Evolutionary conservation across 2,888 invertebrate genomes (phyloP), one percentile per base, ranked within the genome.

Genomic region (Mantis religiosa): DNA sequence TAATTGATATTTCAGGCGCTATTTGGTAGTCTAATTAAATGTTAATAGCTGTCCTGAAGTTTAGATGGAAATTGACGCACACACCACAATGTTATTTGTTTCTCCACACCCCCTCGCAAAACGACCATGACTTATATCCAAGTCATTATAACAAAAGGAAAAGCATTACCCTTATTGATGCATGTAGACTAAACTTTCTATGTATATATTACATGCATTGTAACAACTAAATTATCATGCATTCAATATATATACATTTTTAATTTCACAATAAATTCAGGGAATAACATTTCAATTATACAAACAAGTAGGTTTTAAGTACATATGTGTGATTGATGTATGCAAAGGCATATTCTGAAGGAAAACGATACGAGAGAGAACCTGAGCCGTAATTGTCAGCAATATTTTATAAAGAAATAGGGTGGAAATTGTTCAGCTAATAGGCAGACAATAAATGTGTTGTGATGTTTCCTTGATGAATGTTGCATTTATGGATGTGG

Each of bases 241-340:
- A 84, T 30, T 85, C 41, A 41, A 28, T 54, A 54, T 85, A 54
- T 27, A 27, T 85, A 85, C 27, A 27, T 85, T 85, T 85, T 54
- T 85, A 47, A 86, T 86, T 86, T 86, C 81, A 86, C 86, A 86
- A 28, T 85, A 85, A 71, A 85, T 41, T 54, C 86, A 86, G 81
- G 86, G 86, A 86, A 30, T 81, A 86, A 30, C 30, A 47, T 47
- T 85, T 47, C 41, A 47, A 84, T 20, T 71, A 71, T 71, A 71
- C 54, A 71, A 20, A 15, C 54, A 71, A 71, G 20, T 71, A 71
- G 54, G 41, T 71, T 71, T 71, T 71, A 71, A 71, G 54, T 71
- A 71, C 54, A 71, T 71, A 71, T 71, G 54, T 71, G 54, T 71
- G 54, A 71, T 71, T 71, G 54, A 71, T 71, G 54, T 71, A 71